Evolutionary conservation across 2,113 vertebrate genomes (phyloP).

Genomic region (Tenrec ecaudatus): DNA sequence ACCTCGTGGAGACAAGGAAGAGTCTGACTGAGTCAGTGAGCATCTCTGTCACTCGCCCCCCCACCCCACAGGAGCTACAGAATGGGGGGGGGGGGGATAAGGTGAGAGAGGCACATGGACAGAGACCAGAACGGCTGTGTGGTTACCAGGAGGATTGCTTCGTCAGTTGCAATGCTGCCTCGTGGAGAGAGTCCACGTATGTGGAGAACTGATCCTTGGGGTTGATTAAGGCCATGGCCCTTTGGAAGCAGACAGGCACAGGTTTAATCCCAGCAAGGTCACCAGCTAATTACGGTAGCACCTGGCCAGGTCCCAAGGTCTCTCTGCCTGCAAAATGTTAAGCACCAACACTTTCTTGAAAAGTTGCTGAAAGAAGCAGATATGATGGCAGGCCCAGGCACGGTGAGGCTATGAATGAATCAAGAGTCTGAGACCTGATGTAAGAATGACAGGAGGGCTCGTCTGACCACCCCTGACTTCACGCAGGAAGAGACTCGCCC

Average conservation of each 20-base stretch:
- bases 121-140: neutral
- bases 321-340: too few species aligned
- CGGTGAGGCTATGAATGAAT: neutral
- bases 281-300: neutral
- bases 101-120: neutral
- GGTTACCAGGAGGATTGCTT: neutral
- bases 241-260: neutral
- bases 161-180: neutral
- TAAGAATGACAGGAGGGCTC: too few species aligned
- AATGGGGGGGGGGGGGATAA: neutral
- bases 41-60: neutral
- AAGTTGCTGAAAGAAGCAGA: neutral
- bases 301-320: neutral
- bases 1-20: neutral
- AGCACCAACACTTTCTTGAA: neutral
- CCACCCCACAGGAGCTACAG: neutral
- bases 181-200: neutral
- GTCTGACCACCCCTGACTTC: too few species aligned
- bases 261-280: neutral
- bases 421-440: neutral
- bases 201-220: neutral
- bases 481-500: too few species aligned
- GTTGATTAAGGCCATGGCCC: neutral
- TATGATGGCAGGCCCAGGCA: neutral
- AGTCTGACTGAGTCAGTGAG: neutral